Percentiles rank a stretch among this genome's conserved stretches.
phyloP scores from a whole-genome alignment of 2,113 vertebrate species.

The Microcebus griseorufus region DNA sequence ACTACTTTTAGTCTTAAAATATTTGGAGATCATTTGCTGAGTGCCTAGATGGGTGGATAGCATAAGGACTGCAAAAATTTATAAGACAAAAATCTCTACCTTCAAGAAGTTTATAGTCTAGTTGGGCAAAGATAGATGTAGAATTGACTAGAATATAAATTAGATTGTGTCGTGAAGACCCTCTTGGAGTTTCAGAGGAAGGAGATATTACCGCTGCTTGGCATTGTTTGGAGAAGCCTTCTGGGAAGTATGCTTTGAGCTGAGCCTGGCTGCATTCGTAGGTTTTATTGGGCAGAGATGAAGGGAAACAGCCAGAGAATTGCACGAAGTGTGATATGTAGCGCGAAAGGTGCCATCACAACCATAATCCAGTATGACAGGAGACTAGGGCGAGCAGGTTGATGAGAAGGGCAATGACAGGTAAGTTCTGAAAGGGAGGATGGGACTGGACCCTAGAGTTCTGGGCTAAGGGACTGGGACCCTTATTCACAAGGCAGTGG shows the following conservation, averaged over 20 bases:
- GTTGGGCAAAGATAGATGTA: background rate
- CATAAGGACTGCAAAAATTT: background rate
- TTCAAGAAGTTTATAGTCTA: background rate
- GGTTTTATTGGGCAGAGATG: background rate
- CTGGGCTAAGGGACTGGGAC: background rate
- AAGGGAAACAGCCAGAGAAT: background rate
- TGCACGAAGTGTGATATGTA: background rate
- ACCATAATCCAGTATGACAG: background rate
- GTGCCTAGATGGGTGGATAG: background rate
- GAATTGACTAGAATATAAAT: background rate
- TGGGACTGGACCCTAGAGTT: background rate
- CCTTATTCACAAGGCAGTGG: background rate
- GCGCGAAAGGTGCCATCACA: background rate
- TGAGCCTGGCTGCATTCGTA: background rate
- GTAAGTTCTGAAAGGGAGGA: background rate
- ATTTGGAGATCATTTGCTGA: slow-evolving; percentile 1
- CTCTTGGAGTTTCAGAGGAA: background rate
- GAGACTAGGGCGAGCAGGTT: background rate
- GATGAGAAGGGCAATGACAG: background rate
- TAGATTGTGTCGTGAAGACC: background rate
- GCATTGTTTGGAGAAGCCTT: background rate
- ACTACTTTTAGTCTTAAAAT: background rate
- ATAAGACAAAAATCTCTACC: background rate
- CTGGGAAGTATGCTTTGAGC: background rate
- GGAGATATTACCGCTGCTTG: background rate